Evolutionary conservation across 2,888 invertebrate genomes (phyloP).

Genomic region (Campoplex nolae): DNA sequence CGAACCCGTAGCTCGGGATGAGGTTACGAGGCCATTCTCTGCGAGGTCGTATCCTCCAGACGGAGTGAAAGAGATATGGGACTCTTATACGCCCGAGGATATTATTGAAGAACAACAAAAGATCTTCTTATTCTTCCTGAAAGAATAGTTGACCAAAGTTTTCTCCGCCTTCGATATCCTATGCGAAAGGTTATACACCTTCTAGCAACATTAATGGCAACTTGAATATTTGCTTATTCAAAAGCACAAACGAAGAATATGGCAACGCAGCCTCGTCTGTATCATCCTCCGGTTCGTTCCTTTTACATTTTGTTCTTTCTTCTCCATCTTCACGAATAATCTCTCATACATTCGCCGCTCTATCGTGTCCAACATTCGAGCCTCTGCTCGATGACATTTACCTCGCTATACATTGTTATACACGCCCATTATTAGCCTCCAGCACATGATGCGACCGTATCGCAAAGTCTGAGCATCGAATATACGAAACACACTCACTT

Average conservation of each 20-base stretch:
- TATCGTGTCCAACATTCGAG: slow-evolving; percentile 5
- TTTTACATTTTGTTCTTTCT: slow-evolving; percentile 31
- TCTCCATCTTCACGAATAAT: slow-evolving; percentile 46
- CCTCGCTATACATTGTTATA: slow-evolving; percentile 19
- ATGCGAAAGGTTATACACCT: slow-evolving; percentile 59
- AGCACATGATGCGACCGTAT: slow-evolving; percentile 4
- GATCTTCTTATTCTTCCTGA: slow-evolving; percentile 31
- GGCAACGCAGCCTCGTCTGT: slow-evolving; percentile 20
- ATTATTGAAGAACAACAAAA: slow-evolving; percentile 49
- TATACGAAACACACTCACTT: background rate
- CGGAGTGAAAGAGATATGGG: slow-evolving; percentile 16
- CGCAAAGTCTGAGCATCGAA: slow-evolving; percentile 1
- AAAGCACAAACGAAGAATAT: slow-evolving; percentile 10
- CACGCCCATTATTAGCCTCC: slow-evolving; percentile 27
- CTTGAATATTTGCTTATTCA: slow-evolving; percentile 37
- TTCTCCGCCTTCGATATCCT: slow-evolving; percentile 54
- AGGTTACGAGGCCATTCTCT: slow-evolving; percentile 54
- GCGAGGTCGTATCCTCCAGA: slow-evolving; percentile 28
- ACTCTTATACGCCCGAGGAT: slow-evolving; percentile 49
- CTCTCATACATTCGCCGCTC: slow-evolving; percentile 29
- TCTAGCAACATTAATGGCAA: slow-evolving; percentile 57
- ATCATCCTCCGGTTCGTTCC: slow-evolving; percentile 38
- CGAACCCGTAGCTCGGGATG: slow-evolving; percentile 30
- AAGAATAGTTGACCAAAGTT: slow-evolving; percentile 24
- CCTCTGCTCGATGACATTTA: slow-evolving; percentile 59